Evolutionary conservation across 2,113 vertebrate species (phyloP).

Genomic region (Rhombomys opimus): DNA sequence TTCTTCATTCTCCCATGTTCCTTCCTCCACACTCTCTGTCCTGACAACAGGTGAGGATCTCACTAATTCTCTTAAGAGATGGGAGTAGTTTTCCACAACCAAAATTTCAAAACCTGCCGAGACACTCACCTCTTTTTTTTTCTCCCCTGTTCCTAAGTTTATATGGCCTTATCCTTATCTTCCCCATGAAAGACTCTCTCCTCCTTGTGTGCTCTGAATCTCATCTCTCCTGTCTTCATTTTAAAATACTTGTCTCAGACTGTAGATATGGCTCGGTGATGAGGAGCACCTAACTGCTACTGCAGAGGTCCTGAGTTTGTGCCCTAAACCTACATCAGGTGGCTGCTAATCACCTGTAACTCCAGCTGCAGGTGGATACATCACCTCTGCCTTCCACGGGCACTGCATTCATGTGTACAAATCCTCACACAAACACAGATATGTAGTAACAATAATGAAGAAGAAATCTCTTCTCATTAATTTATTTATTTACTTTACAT

Average conservation of each 20-base stretch:
- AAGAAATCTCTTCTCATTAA: background rate
- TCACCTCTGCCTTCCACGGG: background rate
- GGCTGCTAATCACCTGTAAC: too few relatives aligned
- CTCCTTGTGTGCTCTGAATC: background rate
- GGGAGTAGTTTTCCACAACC: background rate
- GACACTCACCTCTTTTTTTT: background rate
- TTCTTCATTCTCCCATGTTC: background rate
- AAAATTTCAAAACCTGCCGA: background rate
- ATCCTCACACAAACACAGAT: too few relatives aligned
- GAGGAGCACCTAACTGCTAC: background rate
- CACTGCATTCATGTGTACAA: too few relatives aligned
- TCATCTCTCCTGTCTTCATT: background rate
- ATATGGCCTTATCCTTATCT: background rate
- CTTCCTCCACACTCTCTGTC: background rate
- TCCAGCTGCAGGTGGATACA: background rate
- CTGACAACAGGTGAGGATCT: background rate
- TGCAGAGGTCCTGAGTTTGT: background rate
- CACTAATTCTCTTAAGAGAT: constrained; percentile 41
- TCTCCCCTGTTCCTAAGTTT: background rate
- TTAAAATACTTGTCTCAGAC: background rate
- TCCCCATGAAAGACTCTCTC: background rate
- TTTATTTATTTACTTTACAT: too few relatives aligned
- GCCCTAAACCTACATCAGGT: background rate
- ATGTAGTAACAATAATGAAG: background rate
- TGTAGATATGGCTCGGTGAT: background rate